Evolutionary conservation across 2,888 invertebrate species (phyloP).

Genomic region (Piscicola geometra): DNA sequence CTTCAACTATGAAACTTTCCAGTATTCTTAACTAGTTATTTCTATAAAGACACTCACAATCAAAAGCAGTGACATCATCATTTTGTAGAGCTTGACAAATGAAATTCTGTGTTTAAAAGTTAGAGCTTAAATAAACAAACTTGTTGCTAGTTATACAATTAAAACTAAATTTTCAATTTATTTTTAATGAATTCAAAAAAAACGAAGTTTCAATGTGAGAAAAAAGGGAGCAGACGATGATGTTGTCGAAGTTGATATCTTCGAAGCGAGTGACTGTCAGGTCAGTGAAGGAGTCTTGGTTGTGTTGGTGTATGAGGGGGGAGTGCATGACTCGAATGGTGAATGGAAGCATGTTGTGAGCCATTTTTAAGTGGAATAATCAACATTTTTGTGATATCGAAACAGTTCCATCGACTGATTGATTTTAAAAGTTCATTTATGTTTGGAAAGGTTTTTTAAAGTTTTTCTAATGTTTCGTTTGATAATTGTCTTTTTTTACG

Average conservation of each 20-base stretch:
- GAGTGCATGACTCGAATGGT: neutral
- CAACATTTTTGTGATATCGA: too few relatives aligned
- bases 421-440: too few relatives aligned
- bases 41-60: too few relatives aligned
- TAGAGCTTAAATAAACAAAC: too few relatives aligned
- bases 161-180: neutral
- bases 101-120: slow-evolving; percentile 11
- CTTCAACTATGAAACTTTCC: neutral
- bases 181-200: neutral
- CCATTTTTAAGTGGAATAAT: neutral
- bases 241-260: slow-evolving; percentile 36
- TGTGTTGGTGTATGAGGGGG: neutral
- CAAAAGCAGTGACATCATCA: slow-evolving; percentile 20
- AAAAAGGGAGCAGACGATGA: slow-evolving; percentile 3
- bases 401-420: too few relatives aligned
- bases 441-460: too few relatives aligned
- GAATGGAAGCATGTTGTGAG: slow-evolving; percentile 18
- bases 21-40: neutral
- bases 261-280: slow-evolving; percentile 37
- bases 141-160: too few relatives aligned
- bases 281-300: slow-evolving; percentile 23
- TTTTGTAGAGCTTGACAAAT: slow-evolving; percentile 8
- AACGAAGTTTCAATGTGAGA: neutral
- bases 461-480: too few relatives aligned
- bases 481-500: too few relatives aligned